Conservation (phyloP, 2,797 vertebrate genomes). For the Gymnothorax reevesii region DNA sequence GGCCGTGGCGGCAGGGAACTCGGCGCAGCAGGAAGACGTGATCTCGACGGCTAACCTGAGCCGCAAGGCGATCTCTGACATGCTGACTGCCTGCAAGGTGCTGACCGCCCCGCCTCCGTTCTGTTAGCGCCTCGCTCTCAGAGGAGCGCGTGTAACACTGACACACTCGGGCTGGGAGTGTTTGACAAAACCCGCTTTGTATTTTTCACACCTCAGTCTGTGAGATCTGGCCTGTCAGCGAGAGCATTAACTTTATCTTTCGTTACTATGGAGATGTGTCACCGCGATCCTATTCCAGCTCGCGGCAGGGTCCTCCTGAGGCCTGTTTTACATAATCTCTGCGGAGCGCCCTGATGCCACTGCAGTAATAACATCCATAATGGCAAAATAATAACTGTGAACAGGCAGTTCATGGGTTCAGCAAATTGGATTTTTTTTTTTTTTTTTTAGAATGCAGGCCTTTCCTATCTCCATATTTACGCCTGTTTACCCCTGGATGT, state of each 20-base stretch:
- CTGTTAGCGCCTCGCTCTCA: neutral
- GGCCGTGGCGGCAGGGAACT: conserved; percentile 96
- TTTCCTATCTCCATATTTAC: neutral
- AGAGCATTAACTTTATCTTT: neutral
- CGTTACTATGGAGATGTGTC: neutral
- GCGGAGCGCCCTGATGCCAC: neutral
- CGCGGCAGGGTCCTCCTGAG: neutral
- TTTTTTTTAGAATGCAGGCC: neutral
- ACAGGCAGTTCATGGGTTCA: neutral
- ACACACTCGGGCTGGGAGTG: neutral
- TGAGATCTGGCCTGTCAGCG: conserved; percentile 6
- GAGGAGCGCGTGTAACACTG: neutral
- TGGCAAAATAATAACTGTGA: neutral
- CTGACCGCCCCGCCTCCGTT: neutral
- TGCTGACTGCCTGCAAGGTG: conserved; percentile 97
- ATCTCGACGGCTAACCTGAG: conserved; percentile 97
- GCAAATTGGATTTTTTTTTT: neutral
- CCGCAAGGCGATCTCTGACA: conserved; percentile 94
- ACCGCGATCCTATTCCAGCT: neutral
- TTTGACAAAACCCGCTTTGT: neutral
- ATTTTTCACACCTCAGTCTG: neutral
- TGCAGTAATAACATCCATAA: neutral
- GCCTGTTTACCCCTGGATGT: neutral
- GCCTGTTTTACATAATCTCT: conserved; percentile 16
- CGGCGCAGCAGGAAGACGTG: conserved; percentile 93